Base-by-base conservation (phyloP, 2,888 invertebrate species). In the Harpalus rufipes region DNA sequence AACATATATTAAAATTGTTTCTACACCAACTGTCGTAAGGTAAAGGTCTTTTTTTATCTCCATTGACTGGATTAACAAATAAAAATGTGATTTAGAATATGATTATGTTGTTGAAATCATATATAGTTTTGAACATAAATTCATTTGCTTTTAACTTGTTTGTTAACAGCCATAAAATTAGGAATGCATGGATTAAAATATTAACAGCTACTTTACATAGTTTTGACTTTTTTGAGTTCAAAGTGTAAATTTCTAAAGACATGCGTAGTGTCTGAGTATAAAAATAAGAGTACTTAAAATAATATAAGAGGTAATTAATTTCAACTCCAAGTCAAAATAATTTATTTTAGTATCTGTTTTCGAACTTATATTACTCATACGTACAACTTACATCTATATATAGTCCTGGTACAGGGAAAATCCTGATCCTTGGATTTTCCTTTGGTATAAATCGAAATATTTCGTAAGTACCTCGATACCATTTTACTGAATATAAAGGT, bases 331-430 rank as follows among this genome's bases (percentile, higher is more conserved):
- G 72, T 74, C 44, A 74, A 74, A 72, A 74, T 44, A 41, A 74
- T 44, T 74, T 78, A 78, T 78, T 78, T 58, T 58, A 56, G 58
- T 78, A 78, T n/a, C 4, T 78, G 58, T 72, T 72, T 72, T 59
- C 59, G 59, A 87, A 88, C 44, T 51, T 51, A 12, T 51, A 32
- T 68, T 51, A 81, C 14, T 12, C 21, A 59, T 86, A 93, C 94
- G 93, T 89, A 94, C 94, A 90, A 93, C 94, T 93, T 89, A 94
- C 94, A 90, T 95, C 94, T 87, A 94, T 94, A 89, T 93, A 93
- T 86, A 95, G 93, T 86, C 94, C 94, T 41, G 94, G 93, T 86
- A 93, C 93, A 0, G 93, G 93, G 88, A 95, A 95, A 87, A 94
- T 93, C 91, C 94, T 94, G 4, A 93, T 94, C 51, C 93, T 92